Conservation (phyloP, 2,797 vertebrate species). For the Xiphophorus birchmanni region DNA sequence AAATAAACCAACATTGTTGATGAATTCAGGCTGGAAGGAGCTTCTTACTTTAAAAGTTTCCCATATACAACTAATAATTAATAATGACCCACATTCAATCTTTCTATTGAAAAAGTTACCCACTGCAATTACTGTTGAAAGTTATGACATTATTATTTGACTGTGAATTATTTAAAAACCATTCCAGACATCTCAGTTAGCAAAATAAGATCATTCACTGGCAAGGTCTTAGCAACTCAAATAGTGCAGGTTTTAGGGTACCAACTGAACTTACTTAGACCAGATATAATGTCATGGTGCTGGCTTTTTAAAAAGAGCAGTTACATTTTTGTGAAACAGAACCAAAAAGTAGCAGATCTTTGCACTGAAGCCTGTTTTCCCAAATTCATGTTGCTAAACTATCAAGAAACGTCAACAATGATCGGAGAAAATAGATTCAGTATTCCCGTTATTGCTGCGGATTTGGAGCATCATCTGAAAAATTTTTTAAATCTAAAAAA, state of each 20-base stretch:
- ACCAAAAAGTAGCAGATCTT: not conserved
- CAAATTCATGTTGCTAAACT: constrained; percentile 16
- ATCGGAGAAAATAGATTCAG: constrained; percentile 23
- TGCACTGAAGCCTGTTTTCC: constrained; percentile 5
- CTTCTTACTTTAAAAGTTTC: too few relatives aligned
- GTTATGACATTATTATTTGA: too few relatives aligned
- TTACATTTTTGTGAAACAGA: not conserved
- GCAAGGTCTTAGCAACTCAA: not conserved
- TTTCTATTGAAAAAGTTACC: too few relatives aligned
- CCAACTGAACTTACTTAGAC: not conserved
- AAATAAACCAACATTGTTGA: too few relatives aligned
- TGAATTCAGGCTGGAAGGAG: too few relatives aligned
- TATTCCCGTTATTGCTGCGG: constrained; percentile 54
- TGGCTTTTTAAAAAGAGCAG: not conserved
- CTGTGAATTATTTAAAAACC: too few relatives aligned
- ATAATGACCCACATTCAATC: too few relatives aligned
- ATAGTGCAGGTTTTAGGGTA: not conserved
- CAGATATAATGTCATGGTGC: not conserved
- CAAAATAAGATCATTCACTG: not conserved
- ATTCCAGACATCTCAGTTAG: not conserved
- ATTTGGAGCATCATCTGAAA: constrained; percentile 39
- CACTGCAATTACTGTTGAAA: too few relatives aligned
- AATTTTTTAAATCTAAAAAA: constrained; percentile 16
- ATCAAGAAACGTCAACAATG: constrained; percentile 35
- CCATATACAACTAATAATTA: too few relatives aligned